Conservation (phyloP, 1,140 invertebrate species). For the Heliconius hewitsoni region DNA sequence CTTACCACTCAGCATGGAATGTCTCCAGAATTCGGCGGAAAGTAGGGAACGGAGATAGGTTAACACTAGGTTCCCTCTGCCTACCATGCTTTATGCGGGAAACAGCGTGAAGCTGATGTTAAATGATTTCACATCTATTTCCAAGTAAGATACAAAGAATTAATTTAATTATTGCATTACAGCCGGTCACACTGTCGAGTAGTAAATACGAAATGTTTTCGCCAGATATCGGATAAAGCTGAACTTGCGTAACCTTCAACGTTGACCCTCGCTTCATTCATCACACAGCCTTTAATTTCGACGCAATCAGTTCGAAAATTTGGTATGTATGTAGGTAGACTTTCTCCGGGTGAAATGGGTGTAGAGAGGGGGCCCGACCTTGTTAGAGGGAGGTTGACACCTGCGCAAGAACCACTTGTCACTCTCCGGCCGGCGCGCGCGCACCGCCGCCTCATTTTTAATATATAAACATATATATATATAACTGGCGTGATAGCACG, state of each 20-base stretch:
- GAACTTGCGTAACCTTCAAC: constrained; percentile 52
- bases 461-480: too few species aligned
- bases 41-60: too few species aligned
- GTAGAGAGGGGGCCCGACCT: constrained; percentile 71
- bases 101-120: too few species aligned
- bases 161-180: neutral
- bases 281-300: constrained; percentile 66
- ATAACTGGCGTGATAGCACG: constrained; percentile 51
- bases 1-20: too few species aligned
- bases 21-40: too few species aligned
- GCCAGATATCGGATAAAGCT: constrained; percentile 27
- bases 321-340: constrained; percentile 80
- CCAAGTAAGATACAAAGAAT: neutral
- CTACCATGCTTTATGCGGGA: too few species aligned
- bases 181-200: neutral
- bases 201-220: constrained; percentile 13
- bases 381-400: constrained; percentile 78
- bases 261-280: constrained; percentile 66
- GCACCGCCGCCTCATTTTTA: constrained; percentile 56
- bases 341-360: constrained; percentile 78
- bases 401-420: constrained; percentile 74
- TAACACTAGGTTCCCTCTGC: too few species aligned
- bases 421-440: constrained; percentile 65
- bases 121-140: neutral
- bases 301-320: constrained; percentile 78